Conservation (phyloP, 2,888 invertebrate species). For the Agrochola lota region DNA sequence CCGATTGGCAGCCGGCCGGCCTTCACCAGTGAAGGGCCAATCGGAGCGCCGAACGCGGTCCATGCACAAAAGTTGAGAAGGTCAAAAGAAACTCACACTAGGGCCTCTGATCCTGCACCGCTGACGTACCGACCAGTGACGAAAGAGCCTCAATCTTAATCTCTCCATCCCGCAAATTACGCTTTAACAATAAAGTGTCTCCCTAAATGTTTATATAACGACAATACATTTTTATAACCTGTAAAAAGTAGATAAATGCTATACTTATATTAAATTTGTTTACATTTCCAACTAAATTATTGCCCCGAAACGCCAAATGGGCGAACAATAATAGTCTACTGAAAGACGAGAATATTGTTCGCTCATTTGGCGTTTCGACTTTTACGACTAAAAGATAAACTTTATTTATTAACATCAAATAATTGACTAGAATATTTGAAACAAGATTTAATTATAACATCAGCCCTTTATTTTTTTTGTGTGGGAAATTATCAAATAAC, state of each 20-base stretch:
- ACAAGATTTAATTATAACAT: not conserved
- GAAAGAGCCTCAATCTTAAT: conserved; percentile 5
- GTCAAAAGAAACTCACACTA: no score
- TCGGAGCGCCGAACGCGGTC: no score
- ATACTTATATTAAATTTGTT: conserved; percentile 46
- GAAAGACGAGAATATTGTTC: no score
- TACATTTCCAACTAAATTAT: conserved; percentile 44
- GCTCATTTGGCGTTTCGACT: no score
- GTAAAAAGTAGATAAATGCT: conserved; percentile 41
- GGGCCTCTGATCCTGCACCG: no score
- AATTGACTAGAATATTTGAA: conserved; percentile 10
- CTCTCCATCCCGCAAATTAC: conserved; percentile 23
- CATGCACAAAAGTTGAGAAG: no score
- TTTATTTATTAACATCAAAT: conserved; percentile 44
- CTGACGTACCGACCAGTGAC: no score
- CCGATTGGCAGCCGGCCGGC: no score
- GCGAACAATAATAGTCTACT: conserved; percentile 43
- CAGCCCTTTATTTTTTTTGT: no score
- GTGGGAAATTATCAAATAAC: no score
- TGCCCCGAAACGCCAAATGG: conserved; percentile 30
- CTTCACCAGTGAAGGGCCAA: no score
- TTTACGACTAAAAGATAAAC: conserved; percentile 46
- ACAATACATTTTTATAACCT: conserved; percentile 45
- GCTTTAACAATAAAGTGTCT: conserved; percentile 33
- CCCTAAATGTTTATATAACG: conserved; percentile 25